These are phyloP conservation scores for Triplophysa siluroides DNA, from an alignment of 2,113 vertebrate genomes.

Conservation along the genomic window DNA sequence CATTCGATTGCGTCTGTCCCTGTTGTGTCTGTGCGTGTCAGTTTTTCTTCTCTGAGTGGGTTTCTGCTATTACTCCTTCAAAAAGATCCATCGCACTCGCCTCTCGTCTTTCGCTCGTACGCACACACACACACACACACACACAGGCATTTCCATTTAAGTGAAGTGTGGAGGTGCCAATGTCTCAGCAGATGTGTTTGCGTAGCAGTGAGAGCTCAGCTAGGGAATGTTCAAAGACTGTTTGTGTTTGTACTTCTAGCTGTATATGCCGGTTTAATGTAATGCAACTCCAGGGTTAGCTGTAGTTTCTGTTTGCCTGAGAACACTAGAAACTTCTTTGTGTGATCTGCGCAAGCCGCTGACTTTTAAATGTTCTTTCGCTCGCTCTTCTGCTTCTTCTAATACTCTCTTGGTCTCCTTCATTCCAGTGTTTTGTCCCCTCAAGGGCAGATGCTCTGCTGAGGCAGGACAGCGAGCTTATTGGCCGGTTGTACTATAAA, in stretches of 20 bases:
- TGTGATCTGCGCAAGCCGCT: slow-evolving; percentile 35
- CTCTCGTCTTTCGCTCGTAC: slow-evolving; percentile 9
- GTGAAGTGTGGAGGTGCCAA: slow-evolving; percentile 35
- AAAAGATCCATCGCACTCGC: slow-evolving; percentile 13
- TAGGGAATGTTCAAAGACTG: slow-evolving; percentile 34
- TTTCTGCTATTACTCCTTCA: slow-evolving; percentile 28
- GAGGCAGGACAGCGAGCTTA: slow-evolving; percentile 81
- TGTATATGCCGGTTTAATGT: slow-evolving; percentile 37
- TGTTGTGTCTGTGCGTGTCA: slow-evolving; percentile 10
- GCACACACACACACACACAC: slow-evolving; percentile 31
- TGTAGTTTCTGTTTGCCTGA: slow-evolving; percentile 43
- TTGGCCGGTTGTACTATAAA: slow-evolving; percentile 91
- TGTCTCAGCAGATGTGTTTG: slow-evolving; percentile 32
- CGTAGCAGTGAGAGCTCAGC: slow-evolving; percentile 32
- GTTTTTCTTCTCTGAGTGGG: slow-evolving; percentile 15
- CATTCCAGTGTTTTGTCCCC: slow-evolving; percentile 84
- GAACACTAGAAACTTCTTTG: slow-evolving; percentile 46
- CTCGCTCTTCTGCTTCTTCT: not conserved
- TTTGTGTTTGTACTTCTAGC: slow-evolving; percentile 39
- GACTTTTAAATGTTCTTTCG: slow-evolving; percentile 15
- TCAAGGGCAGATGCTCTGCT: slow-evolving; percentile 76
- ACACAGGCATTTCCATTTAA: slow-evolving; percentile 32
- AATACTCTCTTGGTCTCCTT: slow-evolving; percentile 29
- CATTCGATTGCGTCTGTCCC: slow-evolving; percentile 11
- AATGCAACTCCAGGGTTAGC: slow-evolving; percentile 46